phyloP scores from a whole-genome alignment of 2,113 vertebrate species.

The Proteles cristata region DNA sequence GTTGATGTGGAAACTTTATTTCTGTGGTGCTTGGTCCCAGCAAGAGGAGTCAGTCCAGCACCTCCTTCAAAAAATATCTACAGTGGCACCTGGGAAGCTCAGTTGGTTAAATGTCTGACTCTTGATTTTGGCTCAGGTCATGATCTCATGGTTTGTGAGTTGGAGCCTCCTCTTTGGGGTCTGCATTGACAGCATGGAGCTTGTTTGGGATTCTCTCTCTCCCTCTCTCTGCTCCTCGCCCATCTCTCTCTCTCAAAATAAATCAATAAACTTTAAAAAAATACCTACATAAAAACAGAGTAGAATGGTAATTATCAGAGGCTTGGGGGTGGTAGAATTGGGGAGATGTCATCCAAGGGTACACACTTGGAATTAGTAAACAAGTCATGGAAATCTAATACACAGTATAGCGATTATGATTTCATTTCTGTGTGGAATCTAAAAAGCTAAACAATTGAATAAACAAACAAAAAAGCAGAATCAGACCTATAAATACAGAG shows the following conservation, averaged over 20 bases:
- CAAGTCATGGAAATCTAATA: not conserved
- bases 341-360: not conserved
- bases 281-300: not conserved
- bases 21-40: not conserved
- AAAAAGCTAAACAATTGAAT: not conserved
- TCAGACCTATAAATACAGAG: not conserved
- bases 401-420: not conserved
- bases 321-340: not conserved
- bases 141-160: no score
- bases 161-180: no score
- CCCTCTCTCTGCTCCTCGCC: no score
- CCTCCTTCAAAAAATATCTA: not conserved
- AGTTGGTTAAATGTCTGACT: no score
- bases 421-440: not conserved
- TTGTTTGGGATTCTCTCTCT: no score
- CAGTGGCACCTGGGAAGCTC: no score
- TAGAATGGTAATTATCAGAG: not conserved
- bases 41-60: not conserved
- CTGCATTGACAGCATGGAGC: no score
- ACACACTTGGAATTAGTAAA: not conserved
- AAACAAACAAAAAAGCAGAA: not conserved
- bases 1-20: constrained; percentile 20
- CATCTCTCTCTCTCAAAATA: no score
- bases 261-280: not conserved
- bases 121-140: no score